phyloP scores from a whole-genome alignment of 2,113 vertebrate genomes.

The Eolophus roseicapilla region DNA sequence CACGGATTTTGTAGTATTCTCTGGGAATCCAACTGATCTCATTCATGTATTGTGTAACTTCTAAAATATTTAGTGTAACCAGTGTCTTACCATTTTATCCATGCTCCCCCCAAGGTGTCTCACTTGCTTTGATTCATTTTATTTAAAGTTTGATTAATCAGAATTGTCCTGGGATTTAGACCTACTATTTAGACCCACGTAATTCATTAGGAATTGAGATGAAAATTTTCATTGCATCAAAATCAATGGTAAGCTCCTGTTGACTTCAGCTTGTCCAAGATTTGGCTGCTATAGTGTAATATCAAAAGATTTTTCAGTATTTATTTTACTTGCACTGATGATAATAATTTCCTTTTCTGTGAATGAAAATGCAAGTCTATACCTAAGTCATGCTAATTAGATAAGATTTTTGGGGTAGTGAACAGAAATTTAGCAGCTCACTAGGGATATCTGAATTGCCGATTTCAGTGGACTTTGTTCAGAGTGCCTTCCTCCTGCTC shows the following conservation, averaged over 20 bases:
- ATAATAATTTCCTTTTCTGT: conserved; percentile 22
- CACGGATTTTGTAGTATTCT: background rate
- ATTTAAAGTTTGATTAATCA: background rate
- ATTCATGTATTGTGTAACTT: background rate
- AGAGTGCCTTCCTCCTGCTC: background rate
- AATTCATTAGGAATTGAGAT: background rate
- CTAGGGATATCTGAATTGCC: background rate
- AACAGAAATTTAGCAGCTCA: background rate
- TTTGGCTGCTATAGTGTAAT: background rate
- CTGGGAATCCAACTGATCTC: background rate
- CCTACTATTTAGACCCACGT: background rate
- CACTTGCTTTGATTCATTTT: background rate
- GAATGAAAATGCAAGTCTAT: background rate
- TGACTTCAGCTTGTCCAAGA: background rate
- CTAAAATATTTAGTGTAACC: background rate
- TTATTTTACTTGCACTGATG: background rate
- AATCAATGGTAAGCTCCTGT: background rate
- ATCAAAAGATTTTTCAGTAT: background rate
- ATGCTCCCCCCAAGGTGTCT: fast-evolving
- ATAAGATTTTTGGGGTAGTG: background rate
- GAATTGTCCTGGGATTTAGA: background rate
- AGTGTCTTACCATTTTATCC: background rate
- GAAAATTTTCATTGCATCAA: background rate
- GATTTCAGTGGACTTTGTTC: background rate
- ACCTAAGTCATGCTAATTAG: background rate